Percentiles rank a stretch among this genome's conserved stretches.
phyloP scores from a whole-genome alignment of 2,113 vertebrate species.

The Eupsittula cactorum region DNA sequence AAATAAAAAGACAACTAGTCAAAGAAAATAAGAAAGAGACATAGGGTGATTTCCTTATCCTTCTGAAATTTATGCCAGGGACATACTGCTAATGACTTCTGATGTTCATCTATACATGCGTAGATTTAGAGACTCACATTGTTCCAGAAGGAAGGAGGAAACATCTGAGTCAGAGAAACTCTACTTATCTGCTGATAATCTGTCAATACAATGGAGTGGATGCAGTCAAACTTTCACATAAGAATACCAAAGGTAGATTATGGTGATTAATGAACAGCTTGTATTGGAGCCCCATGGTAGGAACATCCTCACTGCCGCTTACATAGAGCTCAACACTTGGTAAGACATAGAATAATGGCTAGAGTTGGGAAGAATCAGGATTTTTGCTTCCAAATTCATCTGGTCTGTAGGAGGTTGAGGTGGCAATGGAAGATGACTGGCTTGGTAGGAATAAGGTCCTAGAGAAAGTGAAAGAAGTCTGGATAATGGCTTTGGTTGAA shows the following conservation, averaged over 20 bases:
- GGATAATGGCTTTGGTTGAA: background rate
- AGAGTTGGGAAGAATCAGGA: background rate
- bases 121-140: background rate
- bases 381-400: background rate
- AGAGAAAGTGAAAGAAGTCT: background rate
- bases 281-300: background rate
- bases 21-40: background rate
- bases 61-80: background rate
- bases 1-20: background rate
- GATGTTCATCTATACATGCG: rapidly evolving
- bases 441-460: background rate
- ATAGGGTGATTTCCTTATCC: background rate
- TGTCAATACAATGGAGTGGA: background rate
- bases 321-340: background rate
- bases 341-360: background rate
- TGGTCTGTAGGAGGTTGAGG: background rate
- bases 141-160: background rate
- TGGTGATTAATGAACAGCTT: background rate
- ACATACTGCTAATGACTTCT: background rate
- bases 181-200: background rate
- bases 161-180: background rate
- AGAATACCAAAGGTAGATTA: background rate
- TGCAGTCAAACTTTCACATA: background rate
- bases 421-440: background rate
- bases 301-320: background rate